Conservation (phyloP, 2,888 invertebrate genomes). For the Doris montereyensis region DNA sequence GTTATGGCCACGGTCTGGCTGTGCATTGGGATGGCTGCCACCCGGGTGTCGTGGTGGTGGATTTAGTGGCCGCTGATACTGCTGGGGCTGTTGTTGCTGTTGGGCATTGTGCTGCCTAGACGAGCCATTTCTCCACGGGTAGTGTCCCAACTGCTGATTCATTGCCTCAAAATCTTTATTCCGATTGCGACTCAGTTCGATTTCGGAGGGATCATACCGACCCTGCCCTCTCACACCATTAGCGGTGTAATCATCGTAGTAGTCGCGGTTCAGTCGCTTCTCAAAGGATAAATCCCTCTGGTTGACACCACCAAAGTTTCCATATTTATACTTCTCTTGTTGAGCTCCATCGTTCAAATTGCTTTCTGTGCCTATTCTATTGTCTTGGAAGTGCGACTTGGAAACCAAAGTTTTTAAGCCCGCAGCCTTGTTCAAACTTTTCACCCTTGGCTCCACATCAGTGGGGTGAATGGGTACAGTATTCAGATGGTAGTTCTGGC, state of each 20-base stretch:
- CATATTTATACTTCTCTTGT: too few species aligned
- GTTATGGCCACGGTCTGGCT: too few species aligned
- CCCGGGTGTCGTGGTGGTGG: slow-evolving; percentile 13
- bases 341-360: too few species aligned
- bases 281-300: neutral
- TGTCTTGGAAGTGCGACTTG: too few species aligned
- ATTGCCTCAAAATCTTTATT: slow-evolving; percentile 58
- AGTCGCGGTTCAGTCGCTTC: slow-evolving; percentile 37
- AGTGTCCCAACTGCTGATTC: slow-evolving; percentile 52
- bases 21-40: too few species aligned
- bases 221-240: slow-evolving; percentile 42
- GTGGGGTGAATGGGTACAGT: too few species aligned
- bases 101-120: slow-evolving; percentile 25
- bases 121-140: too few species aligned
- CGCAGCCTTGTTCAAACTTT: too few species aligned
- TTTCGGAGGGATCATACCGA: slow-evolving; percentile 3
- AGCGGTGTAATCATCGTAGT: slow-evolving; percentile 45
- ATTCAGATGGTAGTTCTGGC: too few species aligned
- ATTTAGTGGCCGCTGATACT: slow-evolving; percentile 17
- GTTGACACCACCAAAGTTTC: slow-evolving; percentile 26
- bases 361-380: too few species aligned
- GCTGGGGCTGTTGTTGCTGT: slow-evolving; percentile 1
- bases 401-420: too few species aligned
- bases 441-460: too few species aligned
- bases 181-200: slow-evolving; percentile 53